A percentile compares a stretch with the other conserved stretches of the same genome.
Conservation (phyloP, 2,797 vertebrate species). For the Cichlasoma orientale region DNA sequence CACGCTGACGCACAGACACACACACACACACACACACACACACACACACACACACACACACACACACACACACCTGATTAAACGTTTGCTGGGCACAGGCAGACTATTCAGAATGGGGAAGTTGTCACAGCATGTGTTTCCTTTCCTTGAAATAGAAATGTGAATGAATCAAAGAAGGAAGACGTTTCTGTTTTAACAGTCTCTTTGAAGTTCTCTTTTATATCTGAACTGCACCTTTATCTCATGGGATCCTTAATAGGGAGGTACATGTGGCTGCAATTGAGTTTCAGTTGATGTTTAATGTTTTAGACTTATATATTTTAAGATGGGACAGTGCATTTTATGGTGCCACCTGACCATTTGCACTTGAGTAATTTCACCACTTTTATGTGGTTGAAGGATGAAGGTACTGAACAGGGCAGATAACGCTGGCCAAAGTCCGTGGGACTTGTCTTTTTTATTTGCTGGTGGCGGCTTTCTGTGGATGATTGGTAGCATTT, state of each 20-base stretch:
- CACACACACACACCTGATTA: conserved; percentile 46
- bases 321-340: neutral
- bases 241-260: neutral
- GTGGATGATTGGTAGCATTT: neutral
- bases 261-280: conserved; percentile 1
- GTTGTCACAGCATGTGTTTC: conserved; percentile 64
- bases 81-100: conserved; percentile 43
- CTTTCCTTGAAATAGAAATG: conserved; percentile 45
- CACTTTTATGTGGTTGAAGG: conserved; percentile 38
- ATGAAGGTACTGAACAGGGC: conserved; percentile 38
- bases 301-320: neutral
- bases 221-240: neutral
- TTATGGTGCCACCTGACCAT: neutral
- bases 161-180: conserved; percentile 43
- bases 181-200: conserved; percentile 24
- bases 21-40: conserved; percentile 16
- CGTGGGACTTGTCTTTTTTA: conserved; percentile 13
- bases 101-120: conserved; percentile 72
- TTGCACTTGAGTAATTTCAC: conserved; percentile 14
- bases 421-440: conserved; percentile 68
- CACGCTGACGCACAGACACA: conserved; percentile 9
- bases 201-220: conserved; percentile 1
- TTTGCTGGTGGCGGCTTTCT: neutral
- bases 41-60: conserved; percentile 13
- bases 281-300: neutral